Conservation (phyloP, 2,888 invertebrate species). For the Mythimna pallens region DNA sequence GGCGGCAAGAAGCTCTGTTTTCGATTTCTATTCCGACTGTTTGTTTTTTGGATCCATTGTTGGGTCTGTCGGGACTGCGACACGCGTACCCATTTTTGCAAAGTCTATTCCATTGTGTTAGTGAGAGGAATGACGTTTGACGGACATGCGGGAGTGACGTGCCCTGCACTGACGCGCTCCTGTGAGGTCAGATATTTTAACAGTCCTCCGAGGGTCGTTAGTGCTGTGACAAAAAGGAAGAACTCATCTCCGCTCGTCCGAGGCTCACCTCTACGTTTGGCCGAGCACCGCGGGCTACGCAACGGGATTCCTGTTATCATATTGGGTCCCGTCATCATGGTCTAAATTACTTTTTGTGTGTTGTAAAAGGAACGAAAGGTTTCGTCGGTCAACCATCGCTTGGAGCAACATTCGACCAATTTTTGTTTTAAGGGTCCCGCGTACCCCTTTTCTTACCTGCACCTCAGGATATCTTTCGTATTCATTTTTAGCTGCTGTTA, state of each 20-base stretch:
- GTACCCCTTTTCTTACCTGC: conserved; percentile 87
- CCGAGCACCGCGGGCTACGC: conserved; percentile 83
- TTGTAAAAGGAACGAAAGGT: conserved; percentile 80
- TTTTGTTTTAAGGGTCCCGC: conserved; percentile 77
- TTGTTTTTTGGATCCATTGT: conserved; percentile 89
- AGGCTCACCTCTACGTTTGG: conserved; percentile 69
- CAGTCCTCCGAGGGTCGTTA: conserved; percentile 64
- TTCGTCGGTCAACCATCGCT: conserved; percentile 79
- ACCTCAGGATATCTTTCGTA: conserved; percentile 71
- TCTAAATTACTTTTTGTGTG: conserved; percentile 87
- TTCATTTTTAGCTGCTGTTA: conserved; percentile 69
- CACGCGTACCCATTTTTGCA: conserved; percentile 89
- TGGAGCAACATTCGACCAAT: conserved; percentile 83
- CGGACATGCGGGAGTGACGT: conserved; percentile 78
- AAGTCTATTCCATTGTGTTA: conserved; percentile 88
- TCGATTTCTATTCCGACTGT: conserved; percentile 90
- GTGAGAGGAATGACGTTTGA: conserved; percentile 86
- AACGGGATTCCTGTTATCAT: conserved; percentile 90
- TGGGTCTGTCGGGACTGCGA: conserved; percentile 81
- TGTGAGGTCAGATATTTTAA: conserved; percentile 73
- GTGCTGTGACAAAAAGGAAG: conserved; percentile 72
- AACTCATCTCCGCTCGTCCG: conserved; percentile 69
- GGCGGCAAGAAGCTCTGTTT: conserved; percentile 88
- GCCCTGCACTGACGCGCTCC: conserved; percentile 67
- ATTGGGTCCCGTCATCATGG: conserved; percentile 83